phyloP scores from a whole-genome alignment of 2,888 invertebrate genomes.

The Julus scandinavius region DNA sequence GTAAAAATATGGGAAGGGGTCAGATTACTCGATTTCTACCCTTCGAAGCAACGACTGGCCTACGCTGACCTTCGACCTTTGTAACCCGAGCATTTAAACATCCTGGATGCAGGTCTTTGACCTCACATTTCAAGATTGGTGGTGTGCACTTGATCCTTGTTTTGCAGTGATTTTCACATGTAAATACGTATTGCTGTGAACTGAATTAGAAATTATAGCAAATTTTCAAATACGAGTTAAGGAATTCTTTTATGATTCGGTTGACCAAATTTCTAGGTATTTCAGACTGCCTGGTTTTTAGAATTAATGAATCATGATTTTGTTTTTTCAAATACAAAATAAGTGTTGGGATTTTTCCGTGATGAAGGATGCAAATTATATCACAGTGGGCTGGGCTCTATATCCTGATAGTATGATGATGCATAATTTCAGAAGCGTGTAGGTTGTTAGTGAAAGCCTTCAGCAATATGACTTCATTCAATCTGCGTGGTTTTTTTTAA shows the following conservation, averaged over 20 bases:
- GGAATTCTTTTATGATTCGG: not conserved
- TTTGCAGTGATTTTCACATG: not conserved
- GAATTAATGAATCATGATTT: constrained; percentile 4
- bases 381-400: constrained; percentile 9
- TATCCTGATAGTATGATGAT: not conserved
- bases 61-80: not conserved
- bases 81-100: not conserved
- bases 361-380: constrained; percentile 1
- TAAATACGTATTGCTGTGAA: not conserved
- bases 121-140: not conserved
- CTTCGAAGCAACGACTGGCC: not conserved
- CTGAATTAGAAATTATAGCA: not conserved
- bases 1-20: not conserved
- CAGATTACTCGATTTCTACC: not conserved
- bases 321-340: not conserved
- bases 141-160: not conserved
- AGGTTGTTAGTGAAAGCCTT: not conserved
- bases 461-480: not conserved
- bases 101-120: constrained; percentile 5
- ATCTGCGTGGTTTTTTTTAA: not conserved
- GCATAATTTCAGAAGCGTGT: not conserved
- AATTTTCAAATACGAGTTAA: not conserved
- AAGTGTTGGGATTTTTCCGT: not conserved
- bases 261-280: not conserved
- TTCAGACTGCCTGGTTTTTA: not conserved